Percentiles rank a stretch among this genome's conserved stretches.
phyloP scores from a whole-genome alignment of 1,140 invertebrate genomes.

The Caenorhabditis briggsae region DNA sequence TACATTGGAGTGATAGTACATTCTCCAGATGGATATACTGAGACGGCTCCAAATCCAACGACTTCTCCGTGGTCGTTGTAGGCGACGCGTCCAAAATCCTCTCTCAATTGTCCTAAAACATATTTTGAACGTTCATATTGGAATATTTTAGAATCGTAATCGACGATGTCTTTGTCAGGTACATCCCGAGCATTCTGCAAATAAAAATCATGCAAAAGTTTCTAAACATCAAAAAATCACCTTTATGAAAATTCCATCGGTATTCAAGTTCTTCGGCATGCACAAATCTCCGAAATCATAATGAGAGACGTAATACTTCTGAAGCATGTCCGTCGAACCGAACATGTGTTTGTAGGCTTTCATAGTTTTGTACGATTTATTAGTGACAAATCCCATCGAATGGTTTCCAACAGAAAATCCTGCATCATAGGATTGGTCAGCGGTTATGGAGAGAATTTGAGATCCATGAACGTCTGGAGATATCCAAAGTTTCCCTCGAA shows the following conservation, averaged over 20 bases:
- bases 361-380: not conserved
- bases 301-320: constrained; percentile 29
- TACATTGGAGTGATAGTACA: constrained; percentile 24
- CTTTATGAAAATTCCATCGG: constrained; percentile 3
- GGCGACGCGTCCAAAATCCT: constrained; percentile 9
- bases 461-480: constrained; percentile 48
- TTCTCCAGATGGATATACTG: constrained; percentile 27
- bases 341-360: not conserved
- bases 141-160: constrained; percentile 3
- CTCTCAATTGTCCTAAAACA: constrained; percentile 25
- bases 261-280: not conserved
- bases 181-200: constrained; percentile 35
- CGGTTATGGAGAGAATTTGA: not conserved
- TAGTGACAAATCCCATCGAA: not conserved
- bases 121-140: constrained; percentile 9
- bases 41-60: constrained; percentile 5
- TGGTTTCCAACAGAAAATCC: constrained; percentile 28
- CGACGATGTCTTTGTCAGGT: not conserved
- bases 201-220: too few species aligned
- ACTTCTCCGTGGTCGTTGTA: constrained; percentile 8
- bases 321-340: not conserved
- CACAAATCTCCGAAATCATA: constrained; percentile 26
- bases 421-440: not conserved
- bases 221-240: too few species aligned
- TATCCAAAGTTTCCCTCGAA: constrained; percentile 80